A percentile compares a stretch with the other conserved stretches of the same genome.
Conservation (phyloP, 2,888 invertebrate genomes). For the Apoda limacodes region DNA sequence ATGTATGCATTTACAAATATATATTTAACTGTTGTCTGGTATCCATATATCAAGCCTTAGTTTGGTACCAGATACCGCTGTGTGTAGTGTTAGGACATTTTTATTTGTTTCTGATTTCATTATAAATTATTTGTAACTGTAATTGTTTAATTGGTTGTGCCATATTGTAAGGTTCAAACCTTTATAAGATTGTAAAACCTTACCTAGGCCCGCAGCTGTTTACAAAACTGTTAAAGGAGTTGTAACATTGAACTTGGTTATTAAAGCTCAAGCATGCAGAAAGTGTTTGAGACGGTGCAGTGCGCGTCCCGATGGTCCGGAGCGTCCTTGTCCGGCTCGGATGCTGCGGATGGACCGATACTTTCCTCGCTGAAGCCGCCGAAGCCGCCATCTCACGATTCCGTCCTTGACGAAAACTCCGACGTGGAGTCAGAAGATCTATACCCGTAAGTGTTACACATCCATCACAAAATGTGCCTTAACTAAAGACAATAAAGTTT, state of each 20-base stretch:
- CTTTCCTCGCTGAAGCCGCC: slow-evolving; percentile 68
- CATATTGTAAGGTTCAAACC: no score
- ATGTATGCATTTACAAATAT: no score
- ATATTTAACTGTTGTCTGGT: no score
- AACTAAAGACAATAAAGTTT: no score
- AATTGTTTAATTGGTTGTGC: no score
- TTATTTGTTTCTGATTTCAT: neutral
- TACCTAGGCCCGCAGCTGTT: neutral
- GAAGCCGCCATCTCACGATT: slow-evolving; percentile 69
- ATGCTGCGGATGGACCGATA: slow-evolving; percentile 50
- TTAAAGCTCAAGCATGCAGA: slow-evolving; percentile 82
- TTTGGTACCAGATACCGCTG: no score
- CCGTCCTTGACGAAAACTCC: slow-evolving; percentile 64
- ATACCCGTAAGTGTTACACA: slow-evolving; percentile 76
- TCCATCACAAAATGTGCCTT: no score
- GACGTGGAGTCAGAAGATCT: slow-evolving; percentile 79
- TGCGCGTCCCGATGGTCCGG: slow-evolving; percentile 77
- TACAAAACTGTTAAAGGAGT: neutral
- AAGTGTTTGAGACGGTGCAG: slow-evolving; percentile 92
- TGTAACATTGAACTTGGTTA: no score
- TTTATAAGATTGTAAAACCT: no score
- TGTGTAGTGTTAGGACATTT: no score
- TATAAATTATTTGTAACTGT: neutral
- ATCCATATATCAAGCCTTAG: no score
- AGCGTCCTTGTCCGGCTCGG: slow-evolving; percentile 48